These are phyloP conservation scores for Buteo buteo DNA, from an alignment of 2,113 vertebrate genomes.

Conservation along the genomic window DNA sequence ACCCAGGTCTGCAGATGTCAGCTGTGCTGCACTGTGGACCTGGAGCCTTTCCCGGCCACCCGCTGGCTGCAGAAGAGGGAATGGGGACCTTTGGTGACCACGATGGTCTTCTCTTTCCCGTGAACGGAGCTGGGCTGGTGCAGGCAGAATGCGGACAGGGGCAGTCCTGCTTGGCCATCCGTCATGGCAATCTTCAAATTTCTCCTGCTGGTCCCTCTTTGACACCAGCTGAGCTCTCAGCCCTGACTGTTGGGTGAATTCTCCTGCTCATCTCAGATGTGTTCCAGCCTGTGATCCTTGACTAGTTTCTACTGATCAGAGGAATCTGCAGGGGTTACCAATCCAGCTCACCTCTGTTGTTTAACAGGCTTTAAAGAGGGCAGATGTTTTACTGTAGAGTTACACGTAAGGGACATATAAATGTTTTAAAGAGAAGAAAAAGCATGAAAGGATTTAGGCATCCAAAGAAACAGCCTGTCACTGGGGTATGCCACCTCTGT, in stretches of 20 bases:
- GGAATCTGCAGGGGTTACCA: background rate
- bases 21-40: too few species aligned
- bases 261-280: background rate
- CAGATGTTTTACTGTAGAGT: background rate
- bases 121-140: background rate
- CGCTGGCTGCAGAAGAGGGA: background rate
- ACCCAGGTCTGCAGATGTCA: too few species aligned
- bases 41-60: too few species aligned
- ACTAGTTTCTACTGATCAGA: background rate
- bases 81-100: fast-evolving
- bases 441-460: background rate
- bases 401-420: background rate
- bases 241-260: background rate
- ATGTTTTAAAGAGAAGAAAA: background rate
- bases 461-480: background rate
- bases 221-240: background rate
- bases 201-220: background rate
- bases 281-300: background rate
- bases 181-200: background rate
- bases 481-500: background rate
- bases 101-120: fast-evolving
- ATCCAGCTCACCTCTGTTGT: background rate
- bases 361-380: background rate
- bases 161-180: fast-evolving
- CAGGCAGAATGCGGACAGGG: background rate